phyloP scores from a whole-genome alignment of 2,888 invertebrate species.

The Rhamphomyia laevipes region DNA sequence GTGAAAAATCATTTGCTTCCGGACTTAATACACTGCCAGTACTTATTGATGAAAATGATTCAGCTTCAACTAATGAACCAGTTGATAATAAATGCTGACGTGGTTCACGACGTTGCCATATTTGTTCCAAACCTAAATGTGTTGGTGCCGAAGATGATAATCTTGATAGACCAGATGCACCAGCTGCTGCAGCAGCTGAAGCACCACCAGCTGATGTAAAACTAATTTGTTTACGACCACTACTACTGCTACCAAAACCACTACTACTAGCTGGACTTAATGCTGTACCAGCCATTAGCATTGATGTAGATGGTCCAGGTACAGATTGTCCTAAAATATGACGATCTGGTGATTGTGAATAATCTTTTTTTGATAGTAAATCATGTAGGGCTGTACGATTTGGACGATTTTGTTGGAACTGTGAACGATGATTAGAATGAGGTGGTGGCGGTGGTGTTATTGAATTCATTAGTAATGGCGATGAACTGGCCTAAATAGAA shows the following conservation, averaged over 20 bases:
- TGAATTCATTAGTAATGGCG: slow-evolving; percentile 38
- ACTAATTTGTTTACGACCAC: slow-evolving; percentile 15
- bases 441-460: slow-evolving; percentile 38
- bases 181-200: slow-evolving; percentile 18
- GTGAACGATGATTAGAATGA: slow-evolving; percentile 32
- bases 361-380: slow-evolving; percentile 52
- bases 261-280: slow-evolving; percentile 33
- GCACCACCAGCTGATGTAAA: slow-evolving; percentile 6
- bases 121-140: slow-evolving; percentile 67
- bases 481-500: slow-evolving; percentile 37
- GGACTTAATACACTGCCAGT: slow-evolving; percentile 75
- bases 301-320: slow-evolving; percentile 44
- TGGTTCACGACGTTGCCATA: slow-evolving; percentile 80
- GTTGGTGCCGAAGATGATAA: slow-evolving; percentile 82
- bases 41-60: slow-evolving; percentile 71
- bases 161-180: slow-evolving; percentile 42
- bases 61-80: slow-evolving; percentile 73
- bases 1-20: slow-evolving; percentile 64
- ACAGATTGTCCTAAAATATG: slow-evolving; percentile 49
- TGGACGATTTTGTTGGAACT: slow-evolving; percentile 27
- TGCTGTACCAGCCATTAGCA: slow-evolving; percentile 34
- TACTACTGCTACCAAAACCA: slow-evolving; percentile 30
- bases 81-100: slow-evolving; percentile 76
- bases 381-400: slow-evolving; percentile 20
- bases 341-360: slow-evolving; percentile 43